Percentiles rank a stretch among this genome's conserved stretches.
These are phyloP conservation scores for Pitangus sulphuratus DNA, from an alignment of 2,797 vertebrate genomes.

Conservation along the genomic window DNA sequence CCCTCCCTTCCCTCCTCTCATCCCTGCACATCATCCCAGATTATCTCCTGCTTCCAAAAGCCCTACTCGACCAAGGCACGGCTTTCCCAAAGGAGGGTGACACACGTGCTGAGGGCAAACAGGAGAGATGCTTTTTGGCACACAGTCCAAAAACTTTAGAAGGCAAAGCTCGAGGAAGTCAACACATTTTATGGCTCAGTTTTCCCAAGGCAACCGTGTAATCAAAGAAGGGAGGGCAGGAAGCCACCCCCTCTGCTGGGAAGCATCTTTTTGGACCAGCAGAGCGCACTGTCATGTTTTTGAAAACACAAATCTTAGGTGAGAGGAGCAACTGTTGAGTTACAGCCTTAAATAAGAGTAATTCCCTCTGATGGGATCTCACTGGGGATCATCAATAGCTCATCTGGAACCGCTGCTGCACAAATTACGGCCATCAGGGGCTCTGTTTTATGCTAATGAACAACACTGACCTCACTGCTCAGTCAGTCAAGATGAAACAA, in stretches of 20 bases:
- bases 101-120: rapidly evolving
- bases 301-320: neutral
- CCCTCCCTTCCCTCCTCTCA: neutral
- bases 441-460: neutral
- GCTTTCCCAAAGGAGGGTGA: neutral
- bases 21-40: neutral
- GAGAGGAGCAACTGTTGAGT: neutral
- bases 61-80: rapidly evolving
- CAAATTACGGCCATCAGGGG: neutral
- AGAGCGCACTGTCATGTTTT: neutral
- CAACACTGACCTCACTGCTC: neutral
- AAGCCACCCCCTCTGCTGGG: neutral
- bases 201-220: neutral
- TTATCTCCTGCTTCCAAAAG: neutral
- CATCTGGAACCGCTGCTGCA: neutral
- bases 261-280: neutral
- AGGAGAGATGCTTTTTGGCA: neutral
- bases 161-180: neutral
- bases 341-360: neutral
- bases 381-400: slow-evolving; percentile 3
- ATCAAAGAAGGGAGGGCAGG: neutral
- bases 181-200: neutral
- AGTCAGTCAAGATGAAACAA: neutral
- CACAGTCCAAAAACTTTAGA: neutral
- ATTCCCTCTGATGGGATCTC: slow-evolving; percentile 20